A percentile compares a stretch with the other conserved stretches of the same genome.
These are phyloP conservation scores for Contarinia nasturtii DNA, from an alignment of 1,140 invertebrate species.

Conservation along the genomic window DNA sequence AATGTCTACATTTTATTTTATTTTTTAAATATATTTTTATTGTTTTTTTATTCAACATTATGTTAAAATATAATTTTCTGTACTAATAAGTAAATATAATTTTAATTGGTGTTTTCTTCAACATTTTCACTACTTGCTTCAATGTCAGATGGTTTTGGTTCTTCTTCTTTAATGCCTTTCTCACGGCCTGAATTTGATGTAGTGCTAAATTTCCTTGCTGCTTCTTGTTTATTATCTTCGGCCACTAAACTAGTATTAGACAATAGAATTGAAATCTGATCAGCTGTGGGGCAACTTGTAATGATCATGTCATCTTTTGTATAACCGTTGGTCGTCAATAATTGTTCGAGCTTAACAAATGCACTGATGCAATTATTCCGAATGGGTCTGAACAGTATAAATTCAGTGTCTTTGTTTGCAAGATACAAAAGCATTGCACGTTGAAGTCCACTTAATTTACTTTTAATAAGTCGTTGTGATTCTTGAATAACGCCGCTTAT, in stretches of 20 bases:
- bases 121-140: too few relatives aligned
- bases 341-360: constrained; percentile 66
- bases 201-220: constrained; percentile 17
- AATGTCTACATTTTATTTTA: too few relatives aligned
- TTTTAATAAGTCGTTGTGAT: constrained; percentile 52
- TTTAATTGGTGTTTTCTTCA: too few relatives aligned
- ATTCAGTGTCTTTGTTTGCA: constrained; percentile 91
- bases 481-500: constrained; percentile 38
- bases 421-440: constrained; percentile 84
- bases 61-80: too few relatives aligned
- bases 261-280: constrained; percentile 78
- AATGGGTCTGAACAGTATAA: constrained; percentile 84
- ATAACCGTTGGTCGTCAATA: constrained; percentile 50
- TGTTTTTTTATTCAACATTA: too few relatives aligned
- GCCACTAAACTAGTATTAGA: constrained; percentile 48
- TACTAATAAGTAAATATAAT: too few relatives aligned
- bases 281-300: constrained; percentile 72
- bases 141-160: too few relatives aligned
- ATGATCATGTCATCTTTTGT: constrained; percentile 60
- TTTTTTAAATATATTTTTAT: too few relatives aligned
- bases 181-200: constrained; percentile 8
- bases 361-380: constrained; percentile 77
- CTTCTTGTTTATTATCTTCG: constrained; percentile 13
- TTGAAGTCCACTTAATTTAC: constrained; percentile 59
- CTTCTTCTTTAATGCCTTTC: too few relatives aligned